Conservation (phyloP, 2,113 vertebrate genomes). For the Carlito syrichta region DNA sequence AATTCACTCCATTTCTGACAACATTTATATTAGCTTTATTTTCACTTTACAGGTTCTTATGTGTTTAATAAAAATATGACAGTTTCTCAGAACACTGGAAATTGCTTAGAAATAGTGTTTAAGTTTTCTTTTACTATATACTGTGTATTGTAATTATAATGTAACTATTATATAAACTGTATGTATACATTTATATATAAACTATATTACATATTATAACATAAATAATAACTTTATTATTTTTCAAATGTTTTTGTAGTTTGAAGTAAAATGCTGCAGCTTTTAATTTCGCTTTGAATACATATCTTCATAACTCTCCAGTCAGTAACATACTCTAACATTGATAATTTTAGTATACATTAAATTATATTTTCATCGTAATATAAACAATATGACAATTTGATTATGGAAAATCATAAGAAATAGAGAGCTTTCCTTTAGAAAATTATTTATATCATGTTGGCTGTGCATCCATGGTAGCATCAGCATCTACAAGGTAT, state of each 20-base stretch:
- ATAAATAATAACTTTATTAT: too few species aligned
- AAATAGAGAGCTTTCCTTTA: not conserved
- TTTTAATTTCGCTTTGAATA: not conserved
- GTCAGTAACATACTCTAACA: not conserved
- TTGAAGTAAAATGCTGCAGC: not conserved
- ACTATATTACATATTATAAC: too few species aligned
- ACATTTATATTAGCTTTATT: conserved; percentile 30
- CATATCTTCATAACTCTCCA: not conserved
- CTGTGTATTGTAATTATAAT: too few species aligned
- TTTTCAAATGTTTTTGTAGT: not conserved
- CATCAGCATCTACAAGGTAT: too few species aligned
- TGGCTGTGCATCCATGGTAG: not conserved
- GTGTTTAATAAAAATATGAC: conserved; percentile 4
- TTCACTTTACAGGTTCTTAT: conserved; percentile 25
- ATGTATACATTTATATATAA: too few species aligned
- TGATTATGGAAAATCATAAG: not conserved
- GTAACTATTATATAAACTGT: too few species aligned
- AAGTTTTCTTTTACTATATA: not conserved
- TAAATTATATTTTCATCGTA: not conserved
- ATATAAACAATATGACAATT: not conserved
- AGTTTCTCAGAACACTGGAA: not conserved
- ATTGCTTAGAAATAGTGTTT: not conserved
- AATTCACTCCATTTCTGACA: not conserved
- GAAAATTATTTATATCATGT: not conserved
- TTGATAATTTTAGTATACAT: not conserved